A percentile compares a stretch with the other conserved stretches of the same genome.
Evolutionary conservation across 2,797 vertebrate genomes (phyloP).

Genomic region (Anguilla anguilla): DNA sequence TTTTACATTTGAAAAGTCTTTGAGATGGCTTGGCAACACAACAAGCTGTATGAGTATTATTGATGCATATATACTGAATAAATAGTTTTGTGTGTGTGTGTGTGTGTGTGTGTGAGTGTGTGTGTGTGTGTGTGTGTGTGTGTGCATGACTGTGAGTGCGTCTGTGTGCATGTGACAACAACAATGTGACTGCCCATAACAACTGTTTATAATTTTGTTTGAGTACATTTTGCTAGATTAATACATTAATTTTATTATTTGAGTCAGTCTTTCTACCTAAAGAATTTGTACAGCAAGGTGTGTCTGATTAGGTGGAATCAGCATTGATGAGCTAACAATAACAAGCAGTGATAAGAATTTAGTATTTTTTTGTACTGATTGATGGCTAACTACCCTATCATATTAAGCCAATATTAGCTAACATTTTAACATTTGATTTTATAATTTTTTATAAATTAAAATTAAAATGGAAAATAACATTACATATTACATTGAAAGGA

Average conservation of each 20-base stretch:
- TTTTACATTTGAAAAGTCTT: not conserved
- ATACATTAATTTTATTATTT: too few species aligned
- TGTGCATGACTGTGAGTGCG: not conserved
- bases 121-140: not conserved
- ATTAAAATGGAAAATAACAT: not conserved
- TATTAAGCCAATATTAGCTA: not conserved
- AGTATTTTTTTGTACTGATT: not conserved
- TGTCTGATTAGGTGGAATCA: not conserved
- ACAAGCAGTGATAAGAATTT: not conserved
- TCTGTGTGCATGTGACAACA: not conserved
- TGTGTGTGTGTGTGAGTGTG: not conserved
- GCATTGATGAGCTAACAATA: not conserved
- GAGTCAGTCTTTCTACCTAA: too few species aligned
- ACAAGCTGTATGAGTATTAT: not conserved
- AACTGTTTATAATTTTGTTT: too few species aligned
- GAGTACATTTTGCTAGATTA: too few species aligned
- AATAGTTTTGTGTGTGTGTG: not conserved
- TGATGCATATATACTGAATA: not conserved
- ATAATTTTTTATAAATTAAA: not conserved
- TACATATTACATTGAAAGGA: not conserved
- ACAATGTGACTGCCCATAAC: not conserved
- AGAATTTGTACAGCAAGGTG: not conserved
- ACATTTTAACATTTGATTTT: not conserved
- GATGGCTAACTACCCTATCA: not conserved
- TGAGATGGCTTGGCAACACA: not conserved